phyloP scores from a whole-genome alignment of 2,888 invertebrate species.

The Ichneumoninae sp. region DNA sequence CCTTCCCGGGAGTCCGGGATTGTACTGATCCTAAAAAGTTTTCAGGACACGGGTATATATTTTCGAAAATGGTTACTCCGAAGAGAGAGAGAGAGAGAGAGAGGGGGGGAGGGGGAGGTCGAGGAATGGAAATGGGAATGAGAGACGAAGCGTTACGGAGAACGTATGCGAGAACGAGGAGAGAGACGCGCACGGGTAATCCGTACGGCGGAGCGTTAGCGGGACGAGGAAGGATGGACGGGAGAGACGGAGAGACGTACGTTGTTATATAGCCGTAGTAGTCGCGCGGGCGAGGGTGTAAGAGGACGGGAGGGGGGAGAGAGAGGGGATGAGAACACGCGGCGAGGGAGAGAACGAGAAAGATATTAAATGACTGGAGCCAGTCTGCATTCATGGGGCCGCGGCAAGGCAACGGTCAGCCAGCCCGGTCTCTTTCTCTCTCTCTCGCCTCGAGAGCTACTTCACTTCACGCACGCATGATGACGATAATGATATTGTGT shows the following conservation, averaged over 20 bases:
- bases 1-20: slow-evolving; percentile 71
- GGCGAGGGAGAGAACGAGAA: slow-evolving; percentile 46
- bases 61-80: slow-evolving; percentile 70
- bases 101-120: slow-evolving; percentile 14
- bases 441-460: slow-evolving; percentile 1
- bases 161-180: not conserved
- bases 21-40: slow-evolving; percentile 76
- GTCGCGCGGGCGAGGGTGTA: slow-evolving; percentile 3
- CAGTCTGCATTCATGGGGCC: slow-evolving; percentile 28
- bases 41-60: slow-evolving; percentile 69
- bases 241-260: slow-evolving; percentile 43
- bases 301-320: slow-evolving; percentile 39
- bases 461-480: slow-evolving; percentile 25
- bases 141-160: slow-evolving; percentile 5
- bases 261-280: not conserved
- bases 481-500: slow-evolving; percentile 22
- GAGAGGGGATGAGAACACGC: slow-evolving; percentile 49
- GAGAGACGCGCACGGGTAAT: not conserved
- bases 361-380: slow-evolving; percentile 36
- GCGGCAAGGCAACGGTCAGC: slow-evolving; percentile 20
- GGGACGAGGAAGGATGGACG: slow-evolving; percentile 21
- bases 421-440: slow-evolving; percentile 4
- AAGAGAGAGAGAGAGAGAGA: slow-evolving; percentile 45
- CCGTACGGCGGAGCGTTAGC: not conserved
- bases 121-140: slow-evolving; percentile 39